phyloP scores from a whole-genome alignment of 2,113 vertebrate species.

The Centropus unirufus region DNA sequence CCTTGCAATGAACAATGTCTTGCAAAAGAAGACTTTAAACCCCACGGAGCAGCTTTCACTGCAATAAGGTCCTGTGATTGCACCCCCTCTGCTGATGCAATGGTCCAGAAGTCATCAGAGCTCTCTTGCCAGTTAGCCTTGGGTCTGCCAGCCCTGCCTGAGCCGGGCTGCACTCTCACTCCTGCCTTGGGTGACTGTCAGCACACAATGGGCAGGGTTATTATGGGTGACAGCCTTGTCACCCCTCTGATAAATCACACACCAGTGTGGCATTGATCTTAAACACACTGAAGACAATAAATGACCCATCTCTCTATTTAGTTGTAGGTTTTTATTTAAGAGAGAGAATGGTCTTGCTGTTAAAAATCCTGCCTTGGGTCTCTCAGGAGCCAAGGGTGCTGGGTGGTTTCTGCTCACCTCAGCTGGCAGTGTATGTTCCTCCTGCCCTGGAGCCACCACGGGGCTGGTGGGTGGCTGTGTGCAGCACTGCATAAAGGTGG shows the following conservation, averaged over 20 bases:
- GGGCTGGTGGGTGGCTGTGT: not conserved
- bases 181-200: constrained; percentile 35
- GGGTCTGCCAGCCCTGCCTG: not conserved
- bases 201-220: not conserved
- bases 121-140: not conserved
- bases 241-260: not conserved
- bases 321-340: not conserved
- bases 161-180: accelerated
- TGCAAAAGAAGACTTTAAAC: not conserved
- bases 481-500: not conserved
- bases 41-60: accelerated
- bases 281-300: not conserved
- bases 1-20: not conserved
- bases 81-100: not conserved
- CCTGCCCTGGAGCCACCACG: not conserved
- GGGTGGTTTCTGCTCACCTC: not conserved
- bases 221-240: constrained; percentile 40
- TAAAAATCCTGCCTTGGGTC: not conserved
- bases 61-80: not conserved
- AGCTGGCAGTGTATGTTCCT: not conserved
- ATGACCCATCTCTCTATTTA: not conserved
- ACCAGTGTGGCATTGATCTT: accelerated
- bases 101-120: not conserved
- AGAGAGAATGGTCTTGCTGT: not conserved
- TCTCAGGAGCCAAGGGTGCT: accelerated